Conservation (phyloP, 2,797 vertebrate species). For the Dallia pectoralis region DNA sequence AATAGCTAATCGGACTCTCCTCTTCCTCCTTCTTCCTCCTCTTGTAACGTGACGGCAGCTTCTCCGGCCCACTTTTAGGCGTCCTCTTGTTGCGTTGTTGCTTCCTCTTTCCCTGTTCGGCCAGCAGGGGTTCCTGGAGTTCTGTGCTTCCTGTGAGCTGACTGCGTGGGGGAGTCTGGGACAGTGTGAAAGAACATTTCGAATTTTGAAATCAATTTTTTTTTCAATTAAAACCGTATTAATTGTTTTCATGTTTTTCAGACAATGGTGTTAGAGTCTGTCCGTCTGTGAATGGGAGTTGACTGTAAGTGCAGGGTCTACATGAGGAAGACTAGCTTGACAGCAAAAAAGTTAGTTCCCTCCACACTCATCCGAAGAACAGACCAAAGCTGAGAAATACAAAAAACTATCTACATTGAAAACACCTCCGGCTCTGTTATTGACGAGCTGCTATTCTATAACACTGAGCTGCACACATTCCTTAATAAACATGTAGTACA, state of each 20-base stretch:
- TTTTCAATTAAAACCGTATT: no score
- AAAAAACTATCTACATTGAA: no score
- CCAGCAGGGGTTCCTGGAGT: constrained; percentile 64
- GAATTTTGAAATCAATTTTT: not conserved
- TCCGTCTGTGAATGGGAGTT: no score
- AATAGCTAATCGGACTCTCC: constrained; percentile 74
- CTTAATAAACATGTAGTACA: not conserved
- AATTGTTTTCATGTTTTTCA: no score
- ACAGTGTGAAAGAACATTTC: not conserved
- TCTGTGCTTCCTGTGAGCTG: constrained; percentile 66
- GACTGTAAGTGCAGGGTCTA: no score
- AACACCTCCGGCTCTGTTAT: no score
- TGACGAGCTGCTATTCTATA: not conserved
- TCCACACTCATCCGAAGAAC: no score
- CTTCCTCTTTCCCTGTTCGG: constrained; percentile 73
- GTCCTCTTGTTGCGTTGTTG: constrained; percentile 83
- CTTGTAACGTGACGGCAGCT: constrained; percentile 82
- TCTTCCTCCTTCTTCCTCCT: constrained; percentile 90
- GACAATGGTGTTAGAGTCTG: no score
- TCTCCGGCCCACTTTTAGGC: constrained; percentile 76
- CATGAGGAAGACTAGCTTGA: no score
- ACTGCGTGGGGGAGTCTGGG: constrained; percentile 63
- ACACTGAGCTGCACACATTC: not conserved
- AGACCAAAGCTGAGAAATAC: no score
- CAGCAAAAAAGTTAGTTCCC: no score